A percentile compares a stretch with the other conserved stretches of the same genome.
These are phyloP conservation scores for Pristiophorus japonicus DNA, from an alignment of 2,113 vertebrate genomes.

Conservation along the genomic window DNA sequence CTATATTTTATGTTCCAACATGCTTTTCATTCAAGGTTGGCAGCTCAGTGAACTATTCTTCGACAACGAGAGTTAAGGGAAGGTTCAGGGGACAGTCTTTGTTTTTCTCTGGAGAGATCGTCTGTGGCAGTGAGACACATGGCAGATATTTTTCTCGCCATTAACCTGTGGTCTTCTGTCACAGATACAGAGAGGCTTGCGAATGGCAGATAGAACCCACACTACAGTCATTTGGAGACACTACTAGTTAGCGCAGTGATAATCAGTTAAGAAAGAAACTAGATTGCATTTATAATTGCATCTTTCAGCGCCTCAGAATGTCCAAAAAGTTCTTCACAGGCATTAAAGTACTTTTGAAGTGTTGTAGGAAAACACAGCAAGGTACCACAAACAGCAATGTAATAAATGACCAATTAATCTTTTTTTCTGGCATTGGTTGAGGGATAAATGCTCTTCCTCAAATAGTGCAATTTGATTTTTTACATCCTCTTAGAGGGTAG, in stretches of 20 bases:
- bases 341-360: neutral
- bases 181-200: neutral
- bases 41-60: neutral
- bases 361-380: neutral
- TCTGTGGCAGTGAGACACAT: neutral
- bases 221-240: neutral
- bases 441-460: neutral
- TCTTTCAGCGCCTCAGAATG: neutral
- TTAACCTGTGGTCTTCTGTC: neutral
- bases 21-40: neutral
- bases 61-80: neutral
- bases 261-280: neutral
- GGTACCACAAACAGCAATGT: neutral
- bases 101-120: neutral
- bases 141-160: neutral
- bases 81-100: neutral
- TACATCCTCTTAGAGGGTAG: neutral
- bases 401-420: neutral
- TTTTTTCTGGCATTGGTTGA: neutral
- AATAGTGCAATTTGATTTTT: neutral
- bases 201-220: neutral
- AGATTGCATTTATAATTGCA: too few relatives aligned
- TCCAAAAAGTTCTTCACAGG: neutral
- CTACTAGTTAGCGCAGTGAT: neutral
- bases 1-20: neutral